These are phyloP conservation scores for Stenurella melanura DNA, from an alignment of 2,888 invertebrate genomes.

Conservation along the genomic window DNA sequence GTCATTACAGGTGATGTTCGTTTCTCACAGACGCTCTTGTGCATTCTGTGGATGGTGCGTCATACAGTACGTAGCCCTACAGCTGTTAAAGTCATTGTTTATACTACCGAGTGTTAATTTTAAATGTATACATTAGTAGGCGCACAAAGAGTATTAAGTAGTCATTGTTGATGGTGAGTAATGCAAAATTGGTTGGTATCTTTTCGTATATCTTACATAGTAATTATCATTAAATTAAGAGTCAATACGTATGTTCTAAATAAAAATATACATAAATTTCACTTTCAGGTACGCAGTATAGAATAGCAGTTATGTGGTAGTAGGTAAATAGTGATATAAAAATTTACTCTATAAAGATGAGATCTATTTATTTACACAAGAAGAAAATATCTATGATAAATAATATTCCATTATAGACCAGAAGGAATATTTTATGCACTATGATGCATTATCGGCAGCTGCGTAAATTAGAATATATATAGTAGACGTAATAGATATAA, in stretches of 20 bases:
- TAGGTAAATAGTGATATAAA: too few species aligned
- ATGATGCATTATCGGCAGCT: too few species aligned
- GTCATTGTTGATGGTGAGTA: neutral
- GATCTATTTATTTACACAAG: too few species aligned
- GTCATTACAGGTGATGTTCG: constrained; percentile 13
- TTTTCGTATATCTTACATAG: constrained; percentile 7
- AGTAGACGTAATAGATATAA: too few species aligned
- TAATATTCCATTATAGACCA: too few species aligned
- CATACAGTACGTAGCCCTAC: neutral
- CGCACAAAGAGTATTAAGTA: neutral
- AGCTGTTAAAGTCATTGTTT: neutral
- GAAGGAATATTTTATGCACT: too few species aligned
- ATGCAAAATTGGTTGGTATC: neutral
- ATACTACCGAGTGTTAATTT: neutral
- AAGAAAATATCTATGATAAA: too few species aligned
- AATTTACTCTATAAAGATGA: too few species aligned
- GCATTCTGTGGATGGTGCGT: constrained; percentile 3
- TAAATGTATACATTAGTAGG: neutral
- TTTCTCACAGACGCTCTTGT: neutral
- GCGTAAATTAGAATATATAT: too few species aligned
- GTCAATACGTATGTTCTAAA: neutral
- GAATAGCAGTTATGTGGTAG: too few species aligned
- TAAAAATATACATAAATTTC: neutral
- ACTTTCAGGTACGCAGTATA: too few species aligned
- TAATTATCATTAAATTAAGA: neutral